Evolutionary conservation across 2,113 vertebrate species (phyloP).

Genomic region (Phrynosoma blainvillii): DNA sequence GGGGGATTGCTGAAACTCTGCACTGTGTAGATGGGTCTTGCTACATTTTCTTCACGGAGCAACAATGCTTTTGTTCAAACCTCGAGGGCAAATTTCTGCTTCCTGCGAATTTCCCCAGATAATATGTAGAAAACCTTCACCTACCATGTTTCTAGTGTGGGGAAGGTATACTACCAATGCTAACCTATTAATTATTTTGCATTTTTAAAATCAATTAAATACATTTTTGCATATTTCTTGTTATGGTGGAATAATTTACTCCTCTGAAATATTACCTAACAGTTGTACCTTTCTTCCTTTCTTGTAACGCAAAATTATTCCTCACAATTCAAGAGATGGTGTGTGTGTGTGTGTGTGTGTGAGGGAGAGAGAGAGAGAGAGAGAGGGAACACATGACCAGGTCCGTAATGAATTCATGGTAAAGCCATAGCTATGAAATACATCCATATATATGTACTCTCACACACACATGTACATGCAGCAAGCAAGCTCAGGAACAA

Average conservation of each 20-base stretch:
- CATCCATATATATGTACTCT: constrained; percentile 14
- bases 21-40: not conserved
- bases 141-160: not conserved
- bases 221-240: not conserved
- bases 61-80: not conserved
- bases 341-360: not conserved
- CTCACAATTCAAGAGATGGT: constrained; percentile 10
- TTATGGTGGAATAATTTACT: not conserved
- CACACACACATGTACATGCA: constrained; percentile 17
- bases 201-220: not conserved
- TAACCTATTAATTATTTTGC: not conserved
- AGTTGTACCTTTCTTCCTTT: not conserved
- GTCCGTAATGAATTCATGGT: constrained; percentile 45
- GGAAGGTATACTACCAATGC: not conserved
- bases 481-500: constrained; percentile 54
- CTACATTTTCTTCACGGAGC: not conserved
- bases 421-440: constrained; percentile 57
- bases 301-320: constrained; percentile 34
- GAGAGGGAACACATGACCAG: not conserved
- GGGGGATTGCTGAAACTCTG: not conserved
- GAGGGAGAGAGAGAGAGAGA: no score
- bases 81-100: not conserved
- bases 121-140: not conserved
- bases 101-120: no score
- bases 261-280: constrained; percentile 5